Conservation (phyloP, 1,140 invertebrate species). For the Halyomorpha halys region DNA sequence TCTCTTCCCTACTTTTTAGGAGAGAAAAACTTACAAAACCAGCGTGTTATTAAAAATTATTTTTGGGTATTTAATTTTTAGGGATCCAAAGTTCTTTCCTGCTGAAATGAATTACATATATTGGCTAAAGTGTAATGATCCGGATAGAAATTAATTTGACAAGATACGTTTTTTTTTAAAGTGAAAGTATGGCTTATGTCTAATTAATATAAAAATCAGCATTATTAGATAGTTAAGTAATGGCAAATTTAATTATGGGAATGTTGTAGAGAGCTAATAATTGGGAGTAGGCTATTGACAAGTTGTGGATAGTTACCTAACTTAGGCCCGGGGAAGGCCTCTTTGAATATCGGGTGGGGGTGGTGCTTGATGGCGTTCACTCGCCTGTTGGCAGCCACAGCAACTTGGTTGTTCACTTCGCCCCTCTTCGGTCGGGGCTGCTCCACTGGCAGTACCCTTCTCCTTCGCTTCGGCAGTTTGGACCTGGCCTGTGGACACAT, state of each 20-base stretch:
- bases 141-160: too few relatives aligned
- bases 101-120: too few relatives aligned
- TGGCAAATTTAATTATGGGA: background rate
- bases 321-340: conserved; percentile 47
- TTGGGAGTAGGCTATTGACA: background rate
- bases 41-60: too few relatives aligned
- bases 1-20: too few relatives aligned
- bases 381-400: conserved; percentile 34
- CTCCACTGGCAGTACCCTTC: conserved; percentile 72
- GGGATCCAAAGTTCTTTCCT: too few relatives aligned
- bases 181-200: too few relatives aligned
- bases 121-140: too few relatives aligned
- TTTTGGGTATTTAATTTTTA: too few relatives aligned
- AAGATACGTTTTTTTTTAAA: too few relatives aligned
- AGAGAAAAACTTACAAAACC: too few relatives aligned
- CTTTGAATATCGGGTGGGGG: conserved; percentile 44
- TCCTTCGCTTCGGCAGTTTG: conserved; percentile 75
- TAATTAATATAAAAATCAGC: too few relatives aligned
- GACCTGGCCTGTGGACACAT: conserved; percentile 64
- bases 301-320: conserved; percentile 40
- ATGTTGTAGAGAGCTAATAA: background rate
- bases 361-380: conserved; percentile 46
- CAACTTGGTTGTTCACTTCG: conserved; percentile 27
- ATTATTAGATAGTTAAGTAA: background rate
- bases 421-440: conserved; percentile 44